Percentiles rank a stretch among this genome's conserved stretches.
Evolutionary conservation across 2,888 invertebrate genomes (phyloP).

Genomic region (Rotaria socialis): DNA sequence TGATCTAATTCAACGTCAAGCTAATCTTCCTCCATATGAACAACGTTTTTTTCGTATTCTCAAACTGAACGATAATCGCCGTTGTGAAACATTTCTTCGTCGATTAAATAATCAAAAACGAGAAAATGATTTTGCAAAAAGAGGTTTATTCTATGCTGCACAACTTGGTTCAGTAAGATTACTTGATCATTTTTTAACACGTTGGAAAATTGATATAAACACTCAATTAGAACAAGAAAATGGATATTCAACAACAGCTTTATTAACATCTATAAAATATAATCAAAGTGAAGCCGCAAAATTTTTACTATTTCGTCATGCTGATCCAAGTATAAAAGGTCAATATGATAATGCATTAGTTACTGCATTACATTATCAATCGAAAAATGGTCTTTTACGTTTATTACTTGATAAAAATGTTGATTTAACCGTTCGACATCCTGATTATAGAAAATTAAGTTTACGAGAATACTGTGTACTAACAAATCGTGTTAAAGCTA

Average conservation of each 20-base stretch:
- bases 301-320: slow-evolving; percentile 45
- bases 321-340: slow-evolving; percentile 22
- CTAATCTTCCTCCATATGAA: background rate
- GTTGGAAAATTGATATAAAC: slow-evolving; percentile 40
- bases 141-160: slow-evolving; percentile 40
- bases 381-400: slow-evolving; percentile 36
- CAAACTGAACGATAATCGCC: background rate
- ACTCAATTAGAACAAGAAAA: background rate
- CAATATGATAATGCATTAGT: slow-evolving; percentile 45
- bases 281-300: slow-evolving; percentile 40
- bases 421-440: slow-evolving; percentile 42
- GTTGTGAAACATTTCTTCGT: background rate
- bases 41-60: background rate
- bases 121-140: background rate
- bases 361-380: slow-evolving; percentile 43
- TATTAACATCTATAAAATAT: slow-evolving; percentile 39
- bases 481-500: slow-evolving; percentile 44
- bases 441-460: slow-evolving; percentile 37
- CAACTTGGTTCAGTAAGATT: slow-evolving; percentile 44
- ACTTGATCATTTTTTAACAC: slow-evolving; percentile 39
- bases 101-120: background rate
- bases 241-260: slow-evolving; percentile 34
- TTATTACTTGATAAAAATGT: slow-evolving; percentile 46
- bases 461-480: slow-evolving; percentile 46
- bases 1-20: background rate